Conservation (phyloP, 1,140 invertebrate genomes). For the Orius laevigatus region DNA sequence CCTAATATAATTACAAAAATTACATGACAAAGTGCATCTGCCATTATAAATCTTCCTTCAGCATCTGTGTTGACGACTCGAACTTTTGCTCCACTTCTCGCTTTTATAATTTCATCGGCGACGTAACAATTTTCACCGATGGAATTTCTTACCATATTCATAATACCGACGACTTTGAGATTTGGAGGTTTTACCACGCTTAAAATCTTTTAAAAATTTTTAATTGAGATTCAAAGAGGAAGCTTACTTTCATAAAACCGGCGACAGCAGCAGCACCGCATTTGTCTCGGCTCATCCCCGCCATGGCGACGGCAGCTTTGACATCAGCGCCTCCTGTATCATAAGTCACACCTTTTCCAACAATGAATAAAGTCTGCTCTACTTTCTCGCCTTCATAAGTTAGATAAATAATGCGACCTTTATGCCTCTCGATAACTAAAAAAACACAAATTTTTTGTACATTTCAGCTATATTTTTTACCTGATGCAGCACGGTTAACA, state of each 20-base stretch:
- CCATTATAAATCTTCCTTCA: constrained; percentile 90
- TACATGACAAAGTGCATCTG: constrained; percentile 60
- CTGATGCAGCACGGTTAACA: constrained; percentile 71
- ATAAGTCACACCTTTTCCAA: constrained; percentile 94
- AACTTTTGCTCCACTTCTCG: constrained; percentile 67
- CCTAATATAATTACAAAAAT: no score
- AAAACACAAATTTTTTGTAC: not conserved
- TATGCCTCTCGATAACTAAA: constrained; percentile 52
- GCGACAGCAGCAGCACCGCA: constrained; percentile 87
- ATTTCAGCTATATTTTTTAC: constrained; percentile 25
- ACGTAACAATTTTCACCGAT: constrained; percentile 83
- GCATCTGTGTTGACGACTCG: constrained; percentile 89
- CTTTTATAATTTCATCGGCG: constrained; percentile 75
- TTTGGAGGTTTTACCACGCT: constrained; percentile 56
- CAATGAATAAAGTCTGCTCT: constrained; percentile 67
- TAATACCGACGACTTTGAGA: constrained; percentile 67
- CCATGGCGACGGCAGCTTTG: constrained; percentile 74
- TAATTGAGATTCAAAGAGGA: no score
- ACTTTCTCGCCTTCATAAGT: constrained; percentile 58
- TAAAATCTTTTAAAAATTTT: constrained; percentile 31
- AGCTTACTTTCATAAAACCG: constrained; percentile 70
- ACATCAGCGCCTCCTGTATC: constrained; percentile 83
- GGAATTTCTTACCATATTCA: constrained; percentile 83
- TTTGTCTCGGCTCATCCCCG: constrained; percentile 93
- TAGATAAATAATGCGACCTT: constrained; percentile 68